Conservation (phyloP, 2,113 vertebrate genomes). For the Phaethon lepturus region DNA sequence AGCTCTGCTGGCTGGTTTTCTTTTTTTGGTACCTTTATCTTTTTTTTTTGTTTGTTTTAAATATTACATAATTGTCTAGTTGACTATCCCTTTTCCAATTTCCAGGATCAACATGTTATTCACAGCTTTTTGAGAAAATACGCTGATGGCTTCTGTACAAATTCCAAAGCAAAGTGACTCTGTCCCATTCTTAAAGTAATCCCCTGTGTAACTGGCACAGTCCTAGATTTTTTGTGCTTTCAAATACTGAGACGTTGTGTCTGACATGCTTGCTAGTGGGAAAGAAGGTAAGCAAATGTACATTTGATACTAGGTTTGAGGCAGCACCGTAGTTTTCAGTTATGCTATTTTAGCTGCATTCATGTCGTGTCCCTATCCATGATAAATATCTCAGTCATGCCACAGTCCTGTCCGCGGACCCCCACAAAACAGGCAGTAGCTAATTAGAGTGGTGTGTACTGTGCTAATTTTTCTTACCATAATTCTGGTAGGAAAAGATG, state of each 20-base stretch:
- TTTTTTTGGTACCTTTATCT: background rate
- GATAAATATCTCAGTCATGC: background rate
- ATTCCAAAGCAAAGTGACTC: conserved; percentile 2
- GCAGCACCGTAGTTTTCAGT: background rate
- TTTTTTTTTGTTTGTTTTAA: background rate
- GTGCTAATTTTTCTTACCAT: background rate
- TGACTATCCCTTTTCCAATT: background rate
- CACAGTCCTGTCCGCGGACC: background rate
- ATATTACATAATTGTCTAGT: background rate
- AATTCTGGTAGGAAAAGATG: background rate
- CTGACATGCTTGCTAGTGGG: background rate
- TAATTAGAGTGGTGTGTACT: background rate
- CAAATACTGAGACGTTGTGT: background rate
- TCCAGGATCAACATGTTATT: conserved; percentile 2
- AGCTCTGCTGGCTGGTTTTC: background rate
- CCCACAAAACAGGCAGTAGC: background rate
- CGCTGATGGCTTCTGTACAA: background rate
- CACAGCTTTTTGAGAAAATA: conserved; percentile 29
- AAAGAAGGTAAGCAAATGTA: background rate
- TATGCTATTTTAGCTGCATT: background rate
- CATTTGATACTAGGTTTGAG: background rate
- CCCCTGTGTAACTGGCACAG: background rate
- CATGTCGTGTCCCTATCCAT: background rate
- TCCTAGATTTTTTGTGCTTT: conserved; percentile 10
- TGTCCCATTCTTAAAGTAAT: conserved; percentile 1